Evolutionary conservation across 2,888 invertebrate species (phyloP), one percentile per base, ranked within the genome.

Genomic region (Pterobdella sp.): DNA sequence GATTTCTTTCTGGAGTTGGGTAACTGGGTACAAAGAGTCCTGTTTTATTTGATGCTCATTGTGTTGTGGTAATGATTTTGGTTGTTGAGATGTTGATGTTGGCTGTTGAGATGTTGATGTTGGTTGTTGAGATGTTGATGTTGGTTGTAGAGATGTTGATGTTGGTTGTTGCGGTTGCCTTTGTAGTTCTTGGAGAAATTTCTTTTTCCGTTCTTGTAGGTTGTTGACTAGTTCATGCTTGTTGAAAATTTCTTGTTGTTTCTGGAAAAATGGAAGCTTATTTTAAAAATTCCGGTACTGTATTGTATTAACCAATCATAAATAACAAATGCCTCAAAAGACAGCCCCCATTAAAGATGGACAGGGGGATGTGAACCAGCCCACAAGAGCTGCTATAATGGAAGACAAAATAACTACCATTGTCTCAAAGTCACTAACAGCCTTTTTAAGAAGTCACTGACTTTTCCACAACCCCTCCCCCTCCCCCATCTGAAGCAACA

Each of bases 1-100:
- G n/a, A 56, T 56, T 56, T 56, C 60, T 26, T 56, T 56, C 60
- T 56, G 60, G n/a, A 56, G n/a, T n/a, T n/a, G 60, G 26, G 26
- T 56, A 22, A 56, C 26, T 3, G 60, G 60, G n/a, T 56, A 22
- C 4, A 56, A 3, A 4, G 18, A 26, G n/a, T 56, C 18, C 60
- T 56, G 60, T 56, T 56, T 22, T 56, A 18, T 7, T 22, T 14
- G 49, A 42, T 14, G 49, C 49, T 42, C n/a, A 56, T 22, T 4
- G 7, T 7, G 60, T 3, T 56, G 60, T 56, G 18, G 60, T n/a
- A 18, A 26, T 56, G 60, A 4, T 4, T 56, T 4, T 56, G 18
- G 60, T 56, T 56, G 60, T 56, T 42, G 42, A 7, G 42, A 42
- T 14, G 7, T 14, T 14, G 42, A 42, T 42, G 42, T 14, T 14